phyloP scores from a whole-genome alignment of 2,113 vertebrate genomes.

The Chrysochloris asiatica region DNA sequence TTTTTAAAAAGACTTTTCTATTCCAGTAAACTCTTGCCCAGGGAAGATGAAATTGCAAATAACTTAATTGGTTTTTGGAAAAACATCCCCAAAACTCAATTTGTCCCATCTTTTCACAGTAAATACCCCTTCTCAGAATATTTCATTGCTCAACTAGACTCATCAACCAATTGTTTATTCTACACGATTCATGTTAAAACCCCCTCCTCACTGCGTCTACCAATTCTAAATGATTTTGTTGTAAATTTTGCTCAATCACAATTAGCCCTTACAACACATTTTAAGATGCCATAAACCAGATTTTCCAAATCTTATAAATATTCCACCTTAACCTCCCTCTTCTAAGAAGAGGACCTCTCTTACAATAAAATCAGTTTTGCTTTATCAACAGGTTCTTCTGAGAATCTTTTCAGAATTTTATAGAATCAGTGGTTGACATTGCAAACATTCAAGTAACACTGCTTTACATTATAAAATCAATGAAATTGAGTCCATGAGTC shows the following conservation, averaged over 20 bases:
- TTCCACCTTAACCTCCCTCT: background rate
- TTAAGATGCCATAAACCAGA: background rate
- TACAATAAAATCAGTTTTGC: background rate
- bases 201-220: fast-evolving
- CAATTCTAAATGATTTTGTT: slow-evolving; percentile 3
- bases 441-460: slow-evolving; percentile 12
- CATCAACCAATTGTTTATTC: background rate
- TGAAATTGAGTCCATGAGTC: background rate
- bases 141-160: background rate
- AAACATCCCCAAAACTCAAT: slow-evolving; percentile 12
- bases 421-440: background rate
- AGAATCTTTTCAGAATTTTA: background rate
- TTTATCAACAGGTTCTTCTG: background rate
- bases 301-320: background rate
- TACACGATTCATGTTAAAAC: background rate
- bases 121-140: background rate
- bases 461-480: slow-evolving; percentile 31
- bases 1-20: background rate
- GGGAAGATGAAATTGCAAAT: slow-evolving; percentile 20
- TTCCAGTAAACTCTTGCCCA: slow-evolving; percentile 27
- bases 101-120: background rate
- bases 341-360: background rate
- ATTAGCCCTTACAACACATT: background rate
- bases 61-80: background rate
- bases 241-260: background rate